Evolutionary conservation across 2,888 invertebrate species (phyloP).

Genomic region (Parasteatoda lunata): DNA sequence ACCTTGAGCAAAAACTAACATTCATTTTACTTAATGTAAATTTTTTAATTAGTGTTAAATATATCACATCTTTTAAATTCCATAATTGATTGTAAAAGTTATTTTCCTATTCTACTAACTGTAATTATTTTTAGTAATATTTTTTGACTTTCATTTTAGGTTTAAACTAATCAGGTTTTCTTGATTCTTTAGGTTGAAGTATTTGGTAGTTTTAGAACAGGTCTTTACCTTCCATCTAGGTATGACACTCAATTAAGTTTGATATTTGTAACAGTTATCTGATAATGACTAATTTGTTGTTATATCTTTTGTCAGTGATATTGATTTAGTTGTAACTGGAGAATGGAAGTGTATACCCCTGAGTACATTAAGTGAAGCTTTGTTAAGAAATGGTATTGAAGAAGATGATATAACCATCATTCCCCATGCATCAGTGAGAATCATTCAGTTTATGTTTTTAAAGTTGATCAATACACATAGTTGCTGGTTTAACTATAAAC

Average conservation of each 20-base stretch:
- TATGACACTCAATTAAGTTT: not conserved
- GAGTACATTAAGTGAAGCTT: conserved; percentile 90
- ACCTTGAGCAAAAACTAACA: no score
- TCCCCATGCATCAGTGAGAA: conserved; percentile 51
- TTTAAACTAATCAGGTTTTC: not conserved
- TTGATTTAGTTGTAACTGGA: conserved; percentile 77
- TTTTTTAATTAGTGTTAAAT: no score
- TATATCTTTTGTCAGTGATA: conserved; percentile 52
- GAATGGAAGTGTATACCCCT: conserved; percentile 93
- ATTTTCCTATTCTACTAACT: no score
- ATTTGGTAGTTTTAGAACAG: conserved; percentile 63
- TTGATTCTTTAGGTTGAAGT: conserved; percentile 46
- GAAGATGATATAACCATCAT: conserved; percentile 37
- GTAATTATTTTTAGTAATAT: no score
- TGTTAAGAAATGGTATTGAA: conserved; percentile 74
- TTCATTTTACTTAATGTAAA: no score
- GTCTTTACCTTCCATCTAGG: conserved; percentile 56
- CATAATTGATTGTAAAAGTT: no score
- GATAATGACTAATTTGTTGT: conserved; percentile 8
- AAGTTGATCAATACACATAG: not conserved
- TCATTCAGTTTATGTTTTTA: not conserved
- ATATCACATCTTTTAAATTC: no score
- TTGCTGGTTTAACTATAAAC: not conserved
- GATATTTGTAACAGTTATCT: not conserved
- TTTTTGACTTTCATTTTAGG: no score